phyloP scores from a whole-genome alignment of 2,888 invertebrate species.

The Sarcophaga rosellei region DNA sequence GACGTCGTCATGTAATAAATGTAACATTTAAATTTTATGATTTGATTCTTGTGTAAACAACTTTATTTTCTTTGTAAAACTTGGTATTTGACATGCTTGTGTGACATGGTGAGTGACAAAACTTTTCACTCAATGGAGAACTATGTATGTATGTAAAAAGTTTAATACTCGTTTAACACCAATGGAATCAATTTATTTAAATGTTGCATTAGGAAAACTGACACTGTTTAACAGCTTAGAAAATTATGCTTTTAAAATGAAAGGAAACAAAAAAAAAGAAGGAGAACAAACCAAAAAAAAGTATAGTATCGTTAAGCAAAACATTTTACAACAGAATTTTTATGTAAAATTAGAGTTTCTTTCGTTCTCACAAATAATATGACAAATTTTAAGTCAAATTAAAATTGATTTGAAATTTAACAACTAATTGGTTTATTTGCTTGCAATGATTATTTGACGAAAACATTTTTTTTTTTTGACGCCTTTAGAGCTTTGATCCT shows the following conservation, averaged over 20 bases:
- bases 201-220: neutral
- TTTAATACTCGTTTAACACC: neutral
- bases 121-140: neutral
- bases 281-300: too few relatives aligned
- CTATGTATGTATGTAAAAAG: neutral
- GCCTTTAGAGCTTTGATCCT: too few relatives aligned
- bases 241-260: neutral
- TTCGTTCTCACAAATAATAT: too few relatives aligned
- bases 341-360: too few relatives aligned
- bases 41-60: constrained; percentile 46
- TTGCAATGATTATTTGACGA: too few relatives aligned
- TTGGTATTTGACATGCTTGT: constrained; percentile 3
- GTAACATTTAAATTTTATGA: constrained; percentile 57
- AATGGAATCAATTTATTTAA: neutral
- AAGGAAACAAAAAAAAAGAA: too few relatives aligned
- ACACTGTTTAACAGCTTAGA: neutral
- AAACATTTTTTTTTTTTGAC: too few relatives aligned
- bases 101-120: constrained; percentile 14
- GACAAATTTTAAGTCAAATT: too few relatives aligned
- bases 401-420: too few relatives aligned
- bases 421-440: too few relatives aligned
- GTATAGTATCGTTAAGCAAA: too few relatives aligned
- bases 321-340: too few relatives aligned
- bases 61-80: constrained; percentile 18
- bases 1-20: constrained; percentile 40